Percentiles rank a stretch among this genome's conserved stretches.
Conservation (phyloP, 1,140 invertebrate genomes). For the Brachionus koreanus region DNA sequence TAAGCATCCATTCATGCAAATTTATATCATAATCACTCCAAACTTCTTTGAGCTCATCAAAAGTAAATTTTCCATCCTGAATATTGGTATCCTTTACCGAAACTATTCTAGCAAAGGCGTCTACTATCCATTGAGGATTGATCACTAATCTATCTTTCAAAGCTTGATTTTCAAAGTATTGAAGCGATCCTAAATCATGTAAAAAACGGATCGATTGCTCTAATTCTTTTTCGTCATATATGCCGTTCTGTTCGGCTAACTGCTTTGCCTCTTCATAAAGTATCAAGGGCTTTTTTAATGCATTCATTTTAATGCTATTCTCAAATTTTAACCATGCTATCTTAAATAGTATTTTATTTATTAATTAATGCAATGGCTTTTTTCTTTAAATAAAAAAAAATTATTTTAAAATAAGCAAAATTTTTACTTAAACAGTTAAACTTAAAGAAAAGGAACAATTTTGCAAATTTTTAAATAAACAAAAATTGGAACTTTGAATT, state of each 20-base stretch:
- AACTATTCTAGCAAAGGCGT: slow-evolving; percentile 57
- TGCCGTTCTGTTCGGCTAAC: slow-evolving; percentile 25
- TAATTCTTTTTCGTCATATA: slow-evolving; percentile 47
- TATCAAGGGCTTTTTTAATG: slow-evolving; percentile 1
- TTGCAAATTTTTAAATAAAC: too few relatives aligned
- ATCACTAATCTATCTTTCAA: slow-evolving; percentile 53
- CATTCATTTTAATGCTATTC: slow-evolving; percentile 42
- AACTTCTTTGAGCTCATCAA: slow-evolving; percentile 50
- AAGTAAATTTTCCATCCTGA: slow-evolving; percentile 52
- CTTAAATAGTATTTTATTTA: background rate
- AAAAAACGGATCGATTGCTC: slow-evolving; percentile 54
- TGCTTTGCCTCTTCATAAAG: background rate
- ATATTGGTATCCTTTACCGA: slow-evolving; percentile 53
- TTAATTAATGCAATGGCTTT: too few relatives aligned
- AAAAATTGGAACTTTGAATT: too few relatives aligned
- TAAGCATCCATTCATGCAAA: slow-evolving; percentile 54
- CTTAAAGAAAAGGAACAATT: too few relatives aligned
- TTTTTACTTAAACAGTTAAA: too few relatives aligned
- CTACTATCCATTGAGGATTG: slow-evolving; percentile 58
- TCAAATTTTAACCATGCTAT: slow-evolving; percentile 48
- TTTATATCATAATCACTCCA: slow-evolving; percentile 50
- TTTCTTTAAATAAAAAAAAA: too few relatives aligned
- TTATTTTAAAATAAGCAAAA: too few relatives aligned
- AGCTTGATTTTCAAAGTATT: slow-evolving; percentile 55
- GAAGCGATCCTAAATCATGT: slow-evolving; percentile 55